phyloP scores from a whole-genome alignment of 35 echinoderm and acorn worm species.

The Acanthaster planci region DNA sequence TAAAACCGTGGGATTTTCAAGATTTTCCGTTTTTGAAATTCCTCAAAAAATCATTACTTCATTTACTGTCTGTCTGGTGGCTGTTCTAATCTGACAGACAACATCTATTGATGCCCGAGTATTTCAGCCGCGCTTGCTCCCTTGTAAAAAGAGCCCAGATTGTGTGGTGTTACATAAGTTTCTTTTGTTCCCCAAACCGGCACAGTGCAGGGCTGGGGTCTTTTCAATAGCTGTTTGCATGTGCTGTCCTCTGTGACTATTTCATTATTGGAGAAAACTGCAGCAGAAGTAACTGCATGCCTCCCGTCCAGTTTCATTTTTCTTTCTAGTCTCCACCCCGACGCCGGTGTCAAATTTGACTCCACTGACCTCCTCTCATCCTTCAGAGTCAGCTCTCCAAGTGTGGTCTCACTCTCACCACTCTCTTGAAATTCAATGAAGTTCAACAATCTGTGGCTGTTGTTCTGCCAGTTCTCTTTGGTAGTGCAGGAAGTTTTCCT shows the following conservation, averaged over 20 bases:
- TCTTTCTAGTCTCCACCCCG: background rate
- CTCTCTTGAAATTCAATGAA: background rate
- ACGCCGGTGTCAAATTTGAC: background rate
- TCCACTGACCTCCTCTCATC: background rate
- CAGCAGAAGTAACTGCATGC: background rate
- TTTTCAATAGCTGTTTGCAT: background rate
- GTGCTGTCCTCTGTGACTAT: background rate
- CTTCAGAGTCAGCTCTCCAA: background rate
- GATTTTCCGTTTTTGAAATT: too few species aligned
- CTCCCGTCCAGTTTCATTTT: background rate
- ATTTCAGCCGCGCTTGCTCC: too few species aligned
- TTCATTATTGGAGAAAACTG: slow-evolving; percentile 10
- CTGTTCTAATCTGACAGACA: too few species aligned
- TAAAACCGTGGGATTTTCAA: too few species aligned
- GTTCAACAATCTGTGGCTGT: background rate
- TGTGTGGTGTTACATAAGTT: too few species aligned
- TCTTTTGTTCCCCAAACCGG: too few species aligned
- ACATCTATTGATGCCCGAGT: too few species aligned
- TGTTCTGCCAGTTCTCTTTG: background rate
- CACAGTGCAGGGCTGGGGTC: background rate
- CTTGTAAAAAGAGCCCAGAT: too few species aligned
- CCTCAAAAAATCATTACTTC: too few species aligned
- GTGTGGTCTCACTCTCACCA: background rate
- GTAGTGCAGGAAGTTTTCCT: background rate
- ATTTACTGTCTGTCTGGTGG: too few species aligned